phyloP scores from a whole-genome alignment of 2,888 invertebrate species.

The Euclidia mi region DNA sequence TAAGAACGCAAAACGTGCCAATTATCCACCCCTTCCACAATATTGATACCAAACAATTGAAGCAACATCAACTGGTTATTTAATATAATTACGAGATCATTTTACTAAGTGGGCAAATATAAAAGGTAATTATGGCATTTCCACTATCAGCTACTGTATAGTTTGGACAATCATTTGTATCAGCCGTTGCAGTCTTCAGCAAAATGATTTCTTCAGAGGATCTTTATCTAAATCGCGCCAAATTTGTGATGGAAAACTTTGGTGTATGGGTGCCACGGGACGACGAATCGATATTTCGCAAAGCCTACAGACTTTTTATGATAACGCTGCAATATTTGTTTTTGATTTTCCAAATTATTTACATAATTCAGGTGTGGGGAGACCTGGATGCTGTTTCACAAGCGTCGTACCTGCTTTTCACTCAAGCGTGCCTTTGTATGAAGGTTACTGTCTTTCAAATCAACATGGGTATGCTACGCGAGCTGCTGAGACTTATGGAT shows the following conservation, averaged over 20 bases:
- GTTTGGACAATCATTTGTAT: no score
- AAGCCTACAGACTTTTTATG: constrained; percentile 70
- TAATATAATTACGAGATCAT: constrained; percentile 41
- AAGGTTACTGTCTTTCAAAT: constrained; percentile 79
- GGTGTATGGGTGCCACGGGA: constrained; percentile 78
- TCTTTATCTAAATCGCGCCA: constrained; percentile 77
- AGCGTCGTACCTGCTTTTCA: constrained; percentile 79
- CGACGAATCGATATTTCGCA: constrained; percentile 59
- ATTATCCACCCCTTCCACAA: constrained; percentile 30
- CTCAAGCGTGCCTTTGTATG: constrained; percentile 82
- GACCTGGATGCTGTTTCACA: constrained; percentile 81
- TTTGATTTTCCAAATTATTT: constrained; percentile 77
- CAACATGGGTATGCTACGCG: constrained; percentile 66
- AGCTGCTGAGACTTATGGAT: constrained; percentile 72
- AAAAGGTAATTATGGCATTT: background rate
- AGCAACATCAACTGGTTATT: constrained; percentile 33
- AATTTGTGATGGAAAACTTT: constrained; percentile 78
- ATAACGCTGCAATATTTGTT: constrained; percentile 76
- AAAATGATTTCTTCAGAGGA: constrained; percentile 59
- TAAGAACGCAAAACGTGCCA: constrained; percentile 39
- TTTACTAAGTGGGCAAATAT: constrained; percentile 31
- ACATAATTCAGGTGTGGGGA: constrained; percentile 80
- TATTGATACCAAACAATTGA: constrained; percentile 37
- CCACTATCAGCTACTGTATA: background rate
- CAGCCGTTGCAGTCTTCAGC: background rate